Conservation (phyloP, 1,140 invertebrate genomes). For the Dermatophagoides farinae region DNA sequence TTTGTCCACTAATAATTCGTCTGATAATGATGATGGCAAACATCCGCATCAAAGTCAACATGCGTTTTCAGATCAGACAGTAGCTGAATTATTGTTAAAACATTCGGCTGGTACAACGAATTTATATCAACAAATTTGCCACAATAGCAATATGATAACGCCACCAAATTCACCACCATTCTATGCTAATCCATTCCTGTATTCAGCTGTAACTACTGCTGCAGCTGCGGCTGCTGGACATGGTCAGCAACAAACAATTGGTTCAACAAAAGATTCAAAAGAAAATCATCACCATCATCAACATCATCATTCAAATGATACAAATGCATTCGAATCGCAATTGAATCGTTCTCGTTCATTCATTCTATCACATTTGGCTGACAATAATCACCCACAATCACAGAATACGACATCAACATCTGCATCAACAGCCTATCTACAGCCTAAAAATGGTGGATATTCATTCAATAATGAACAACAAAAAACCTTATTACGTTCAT, state of each 20-base stretch:
- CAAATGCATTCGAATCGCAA: neutral
- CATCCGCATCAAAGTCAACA: too few relatives aligned
- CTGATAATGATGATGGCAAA: neutral
- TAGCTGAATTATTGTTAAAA: neutral
- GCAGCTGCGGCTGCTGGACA: neutral
- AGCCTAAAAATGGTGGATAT: neutral
- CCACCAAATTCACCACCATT: conserved; percentile 4
- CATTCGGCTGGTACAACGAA: neutral
- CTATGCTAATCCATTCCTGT: neutral
- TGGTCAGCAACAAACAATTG: neutral
- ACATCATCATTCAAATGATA: neutral
- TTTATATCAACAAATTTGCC: neutral
- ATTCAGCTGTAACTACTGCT: neutral
- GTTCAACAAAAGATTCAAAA: neutral
- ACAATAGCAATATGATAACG: conserved; percentile 1
- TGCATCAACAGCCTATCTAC: neutral
- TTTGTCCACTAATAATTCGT: neutral
- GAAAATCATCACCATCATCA: neutral
- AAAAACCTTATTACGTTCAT: too few relatives aligned
- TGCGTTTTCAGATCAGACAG: too few relatives aligned
- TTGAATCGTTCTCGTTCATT: neutral
- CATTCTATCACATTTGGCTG: neutral
- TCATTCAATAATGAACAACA: too few relatives aligned
- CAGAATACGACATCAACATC: neutral
- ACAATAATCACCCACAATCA: neutral